phyloP scores from a whole-genome alignment of 35 echinoderm and acorn worm genomes.

The Ophiothrix spiculata region DNA sequence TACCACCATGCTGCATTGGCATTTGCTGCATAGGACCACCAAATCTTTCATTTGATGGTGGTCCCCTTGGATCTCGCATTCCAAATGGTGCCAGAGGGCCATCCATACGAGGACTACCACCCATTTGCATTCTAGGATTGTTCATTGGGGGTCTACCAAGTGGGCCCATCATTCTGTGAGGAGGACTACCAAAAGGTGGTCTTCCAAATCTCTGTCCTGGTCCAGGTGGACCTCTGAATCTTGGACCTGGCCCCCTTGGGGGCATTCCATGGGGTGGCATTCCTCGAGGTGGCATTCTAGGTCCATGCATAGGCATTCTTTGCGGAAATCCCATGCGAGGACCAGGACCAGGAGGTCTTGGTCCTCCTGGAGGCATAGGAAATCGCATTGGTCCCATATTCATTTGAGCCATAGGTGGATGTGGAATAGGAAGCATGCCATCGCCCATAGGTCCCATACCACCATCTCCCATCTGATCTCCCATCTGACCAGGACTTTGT shows the following conservation, averaged over 20 bases:
- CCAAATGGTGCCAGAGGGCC: conserved; percentile 10
- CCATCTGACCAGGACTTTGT: not conserved
- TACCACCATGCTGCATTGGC: conserved; percentile 10
- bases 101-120: not conserved
- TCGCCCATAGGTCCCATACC: not conserved
- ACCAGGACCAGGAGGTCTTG: conserved; percentile 7
- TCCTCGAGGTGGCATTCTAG: conserved; percentile 25
- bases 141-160: conserved; percentile 19
- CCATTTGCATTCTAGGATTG: conserved; percentile 23
- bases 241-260: conserved; percentile 5
- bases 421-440: conserved; percentile 17
- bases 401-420: not conserved
- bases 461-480: conserved; percentile 6
- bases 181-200: conserved; percentile 29
- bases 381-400: conserved; percentile 29
- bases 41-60: conserved; percentile 21
- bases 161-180: conserved; percentile 14
- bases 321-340: conserved; percentile 11
- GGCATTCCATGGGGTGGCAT: conserved; percentile 24
- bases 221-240: conserved; percentile 17
- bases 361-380: not conserved
- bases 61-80: not conserved
- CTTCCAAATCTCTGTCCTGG: conserved; percentile 27
- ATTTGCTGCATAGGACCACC: conserved; percentile 22
- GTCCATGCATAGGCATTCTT: conserved; percentile 20